These are phyloP conservation scores for Heterochromis multidens DNA, from an alignment of 2,113 vertebrate genomes.

Conservation along the genomic window DNA sequence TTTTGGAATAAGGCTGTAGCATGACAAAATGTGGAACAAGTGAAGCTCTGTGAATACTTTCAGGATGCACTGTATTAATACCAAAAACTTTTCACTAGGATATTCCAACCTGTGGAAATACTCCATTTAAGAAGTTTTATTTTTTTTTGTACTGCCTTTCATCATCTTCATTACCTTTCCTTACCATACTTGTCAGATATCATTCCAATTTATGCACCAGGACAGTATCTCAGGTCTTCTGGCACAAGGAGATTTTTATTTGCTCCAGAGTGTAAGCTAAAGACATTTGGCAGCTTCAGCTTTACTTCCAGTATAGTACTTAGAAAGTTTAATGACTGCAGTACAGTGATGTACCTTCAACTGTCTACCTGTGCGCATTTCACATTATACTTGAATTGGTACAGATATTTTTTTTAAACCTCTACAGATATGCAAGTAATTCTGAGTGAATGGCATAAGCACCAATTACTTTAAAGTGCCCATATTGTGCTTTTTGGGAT, in stretches of 20 bases:
- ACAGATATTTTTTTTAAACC: not conserved
- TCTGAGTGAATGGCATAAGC: not conserved
- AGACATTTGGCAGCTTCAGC: not conserved
- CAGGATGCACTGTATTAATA: too few relatives aligned
- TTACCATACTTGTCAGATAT: not conserved
- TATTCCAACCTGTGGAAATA: not conserved
- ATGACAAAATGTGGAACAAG: too few relatives aligned
- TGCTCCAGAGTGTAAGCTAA: not conserved
- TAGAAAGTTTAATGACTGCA: not conserved
- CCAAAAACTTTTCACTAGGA: not conserved
- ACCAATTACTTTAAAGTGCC: not conserved
- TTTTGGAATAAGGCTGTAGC: too few relatives aligned
- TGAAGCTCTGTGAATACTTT: too few relatives aligned
- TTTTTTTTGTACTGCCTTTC: not conserved
- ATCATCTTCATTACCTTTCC: not conserved
- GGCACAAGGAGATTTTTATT: not conserved
- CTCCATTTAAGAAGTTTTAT: accelerated
- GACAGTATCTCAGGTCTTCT: not conserved
- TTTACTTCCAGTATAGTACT: not conserved
- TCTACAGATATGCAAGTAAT: not conserved
- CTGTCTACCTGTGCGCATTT: not conserved
- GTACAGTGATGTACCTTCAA: not conserved
- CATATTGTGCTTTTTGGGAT: not conserved
- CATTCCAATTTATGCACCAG: not conserved
- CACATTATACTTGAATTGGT: not conserved